Evolutionary conservation across 2,888 invertebrate species (phyloP).

Genomic region (Tridacna crocea): DNA sequence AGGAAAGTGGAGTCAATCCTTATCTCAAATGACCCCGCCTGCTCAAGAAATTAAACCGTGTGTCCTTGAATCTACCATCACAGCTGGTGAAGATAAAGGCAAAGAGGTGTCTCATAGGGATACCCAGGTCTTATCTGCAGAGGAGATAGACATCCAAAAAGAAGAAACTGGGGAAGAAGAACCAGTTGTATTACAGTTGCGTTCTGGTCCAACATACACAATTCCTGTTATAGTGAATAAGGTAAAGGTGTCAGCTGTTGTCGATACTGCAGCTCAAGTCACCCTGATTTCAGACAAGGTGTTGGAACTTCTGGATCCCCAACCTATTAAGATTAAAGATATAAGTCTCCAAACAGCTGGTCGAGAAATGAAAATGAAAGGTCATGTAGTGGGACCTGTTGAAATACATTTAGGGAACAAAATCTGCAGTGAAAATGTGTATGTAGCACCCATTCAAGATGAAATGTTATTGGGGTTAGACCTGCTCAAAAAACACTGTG

Average conservation of each 20-base stretch:
- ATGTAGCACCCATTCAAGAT: conserved; percentile 24
- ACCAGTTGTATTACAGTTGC: conserved; percentile 9
- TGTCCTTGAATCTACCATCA: too few species aligned
- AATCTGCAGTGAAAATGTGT: conserved; percentile 6
- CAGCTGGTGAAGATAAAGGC: too few species aligned
- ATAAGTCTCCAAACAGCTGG: conserved; percentile 33
- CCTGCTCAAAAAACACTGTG: conserved; percentile 20
- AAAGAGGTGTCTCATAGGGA: too few species aligned
- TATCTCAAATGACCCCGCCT: neutral
- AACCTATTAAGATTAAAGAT: too few species aligned
- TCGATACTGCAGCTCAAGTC: too few species aligned
- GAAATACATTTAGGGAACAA: conserved; percentile 9
- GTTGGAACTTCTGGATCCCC: too few species aligned
- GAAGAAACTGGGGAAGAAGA: too few species aligned
- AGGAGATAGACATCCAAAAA: too few species aligned
- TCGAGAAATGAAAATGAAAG: conserved; percentile 24
- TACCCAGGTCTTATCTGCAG: neutral
- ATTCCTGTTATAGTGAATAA: neutral
- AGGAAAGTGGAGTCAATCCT: neutral
- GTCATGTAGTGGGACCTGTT: conserved; percentile 27
- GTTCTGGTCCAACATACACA: neutral
- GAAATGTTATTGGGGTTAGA: conserved; percentile 8
- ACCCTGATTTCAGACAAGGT: too few species aligned
- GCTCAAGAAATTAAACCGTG: too few species aligned
- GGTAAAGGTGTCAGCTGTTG: neutral